Evolutionary conservation across 2,113 vertebrate species (phyloP), one percentile per base, ranked within the genome.

Genomic region (Varanus komodoensis): DNA sequence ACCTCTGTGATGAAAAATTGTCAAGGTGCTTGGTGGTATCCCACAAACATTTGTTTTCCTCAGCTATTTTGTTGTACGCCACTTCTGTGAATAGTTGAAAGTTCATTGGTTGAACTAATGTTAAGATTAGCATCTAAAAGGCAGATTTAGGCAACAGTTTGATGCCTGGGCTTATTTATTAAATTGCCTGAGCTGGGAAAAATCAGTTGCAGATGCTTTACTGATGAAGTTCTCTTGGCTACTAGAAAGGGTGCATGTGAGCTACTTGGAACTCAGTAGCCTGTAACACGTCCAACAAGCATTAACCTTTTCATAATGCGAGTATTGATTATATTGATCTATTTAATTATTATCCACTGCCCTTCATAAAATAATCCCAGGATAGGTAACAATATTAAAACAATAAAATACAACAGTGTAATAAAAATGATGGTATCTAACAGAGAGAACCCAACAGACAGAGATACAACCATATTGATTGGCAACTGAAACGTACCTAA

Each of bases 1-100:
- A 7, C n/a, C n/a, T 90, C 5, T 89, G 19, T 89, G 78, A 91
- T 94, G 88, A 94, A 91, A 96, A 93, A 94, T 89, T 88, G 61
- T 86, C 89, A 94, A 71, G 87, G 50, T 93, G 89, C 23, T 93
- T 52, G 87, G 74, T 64, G 82, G 50, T 92, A 77, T 87, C 74
- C 8, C 74, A 50, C 80, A 89, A 90, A 93, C 9, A 91, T 93
- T 91, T 91, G 38, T 92, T 96, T 94, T 25, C 68, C 93, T 92
- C 90, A 87, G 11, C 23, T 87, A 91, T 87, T 68, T n/a, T 23
- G 25, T 83, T 93, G 91, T 67, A 74, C 3, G 32, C 87, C 48
- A 88, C 12, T 83, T 17, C 85, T 91, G 2, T n/a, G 12, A 81
- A 8, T 17, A 4, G 79, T 54, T 50, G 0, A 81, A 48, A 12